These are phyloP conservation scores for Danaus melanippus DNA, from an alignment of 1,140 invertebrate genomes.

Conservation along the genomic window DNA sequence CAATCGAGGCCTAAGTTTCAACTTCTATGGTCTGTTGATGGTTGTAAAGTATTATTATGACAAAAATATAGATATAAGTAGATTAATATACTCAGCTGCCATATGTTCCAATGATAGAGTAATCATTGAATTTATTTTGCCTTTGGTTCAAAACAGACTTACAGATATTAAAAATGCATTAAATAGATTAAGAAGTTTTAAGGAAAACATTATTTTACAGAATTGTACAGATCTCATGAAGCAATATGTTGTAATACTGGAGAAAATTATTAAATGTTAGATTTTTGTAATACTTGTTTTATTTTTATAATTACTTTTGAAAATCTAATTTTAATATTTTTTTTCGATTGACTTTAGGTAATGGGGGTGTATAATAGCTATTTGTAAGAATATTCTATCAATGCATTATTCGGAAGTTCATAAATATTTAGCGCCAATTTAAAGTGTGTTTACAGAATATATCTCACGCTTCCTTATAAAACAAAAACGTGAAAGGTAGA, in stretches of 20 bases:
- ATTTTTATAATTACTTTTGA: slow-evolving; percentile 1
- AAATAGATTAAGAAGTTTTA: slow-evolving; percentile 40
- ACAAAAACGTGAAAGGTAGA: too few species aligned
- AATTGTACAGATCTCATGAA: slow-evolving; percentile 59
- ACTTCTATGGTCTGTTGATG: slow-evolving; percentile 62
- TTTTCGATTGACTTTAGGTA: too few species aligned
- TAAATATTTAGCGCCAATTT: too few species aligned
- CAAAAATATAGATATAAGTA: slow-evolving; percentile 45
- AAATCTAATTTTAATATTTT: not conserved
- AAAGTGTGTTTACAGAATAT: too few species aligned
- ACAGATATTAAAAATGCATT: slow-evolving; percentile 35
- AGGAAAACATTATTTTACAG: slow-evolving; percentile 45
- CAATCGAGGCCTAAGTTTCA: slow-evolving; percentile 73
- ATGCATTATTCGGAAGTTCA: too few species aligned
- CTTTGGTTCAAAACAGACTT: slow-evolving; percentile 46
- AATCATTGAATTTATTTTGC: slow-evolving; percentile 56
- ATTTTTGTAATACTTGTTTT: slow-evolving; percentile 7
- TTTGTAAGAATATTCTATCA: too few species aligned
- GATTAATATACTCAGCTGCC: slow-evolving; percentile 57
- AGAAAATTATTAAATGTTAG: slow-evolving; percentile 67
- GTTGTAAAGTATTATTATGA: slow-evolving; percentile 58
- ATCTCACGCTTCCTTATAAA: too few species aligned
- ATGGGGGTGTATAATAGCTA: too few species aligned
- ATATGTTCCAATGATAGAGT: slow-evolving; percentile 49
- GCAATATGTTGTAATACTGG: slow-evolving; percentile 60